phyloP scores from a whole-genome alignment of 1,140 invertebrate genomes.

The Halictus rubicundus region DNA sequence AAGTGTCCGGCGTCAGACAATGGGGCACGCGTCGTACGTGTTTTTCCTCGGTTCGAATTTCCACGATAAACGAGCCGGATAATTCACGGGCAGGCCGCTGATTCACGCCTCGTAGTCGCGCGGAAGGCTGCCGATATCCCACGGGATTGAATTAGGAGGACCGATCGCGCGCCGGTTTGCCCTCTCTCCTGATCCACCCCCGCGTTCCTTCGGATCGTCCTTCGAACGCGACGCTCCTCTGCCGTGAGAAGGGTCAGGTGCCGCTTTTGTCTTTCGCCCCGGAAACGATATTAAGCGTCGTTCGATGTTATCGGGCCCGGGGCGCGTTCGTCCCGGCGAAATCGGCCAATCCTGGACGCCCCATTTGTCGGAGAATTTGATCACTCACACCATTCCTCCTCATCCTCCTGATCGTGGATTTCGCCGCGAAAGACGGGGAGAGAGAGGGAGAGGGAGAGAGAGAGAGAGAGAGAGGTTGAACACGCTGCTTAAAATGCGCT shows the following conservation, averaged over 20 bases:
- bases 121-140: constrained; percentile 58
- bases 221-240: constrained; percentile 15
- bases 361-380: constrained; percentile 54
- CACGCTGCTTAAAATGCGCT: constrained; percentile 11
- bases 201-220: constrained; percentile 45
- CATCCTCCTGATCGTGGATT: constrained; percentile 10
- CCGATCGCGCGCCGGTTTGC: constrained; percentile 59
- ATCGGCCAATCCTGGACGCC: constrained; percentile 49
- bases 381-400: constrained; percentile 1
- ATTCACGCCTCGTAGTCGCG: constrained; percentile 51
- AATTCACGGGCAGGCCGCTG: constrained; percentile 54
- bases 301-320: constrained; percentile 61
- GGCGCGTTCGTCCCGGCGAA: constrained; percentile 27
- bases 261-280: constrained; percentile 60
- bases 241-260: constrained; percentile 63
- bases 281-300: constrained; percentile 63
- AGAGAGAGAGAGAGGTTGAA: neutral
- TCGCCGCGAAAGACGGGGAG: neutral
- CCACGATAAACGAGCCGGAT: constrained; percentile 63
- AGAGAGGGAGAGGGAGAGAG: neutral
- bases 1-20: constrained; percentile 36
- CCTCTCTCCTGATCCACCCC: neutral
- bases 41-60: constrained; percentile 54
- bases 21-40: constrained; percentile 36
- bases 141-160: constrained; percentile 67